phyloP scores from a whole-genome alignment of 2,113 vertebrate species.

The Eonycteris spelaea region DNA sequence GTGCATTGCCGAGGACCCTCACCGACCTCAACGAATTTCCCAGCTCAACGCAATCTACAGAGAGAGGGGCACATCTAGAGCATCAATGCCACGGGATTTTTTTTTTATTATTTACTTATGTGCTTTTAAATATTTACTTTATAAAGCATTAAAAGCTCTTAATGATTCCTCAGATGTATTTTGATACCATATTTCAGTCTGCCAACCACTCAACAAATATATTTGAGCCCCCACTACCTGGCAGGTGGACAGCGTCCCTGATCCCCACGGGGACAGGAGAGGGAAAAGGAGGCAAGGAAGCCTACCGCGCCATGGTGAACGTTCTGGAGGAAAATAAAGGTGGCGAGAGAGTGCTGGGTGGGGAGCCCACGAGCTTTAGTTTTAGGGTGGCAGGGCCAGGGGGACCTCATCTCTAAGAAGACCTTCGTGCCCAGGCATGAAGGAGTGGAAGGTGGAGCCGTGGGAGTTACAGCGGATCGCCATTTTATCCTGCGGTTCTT shows the following conservation, averaged over 20 bases:
- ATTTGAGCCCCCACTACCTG: too few species aligned
- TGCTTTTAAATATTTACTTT: background rate
- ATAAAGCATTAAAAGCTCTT: background rate
- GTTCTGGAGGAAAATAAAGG: background rate
- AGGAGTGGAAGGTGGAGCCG: background rate
- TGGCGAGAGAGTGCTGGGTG: background rate
- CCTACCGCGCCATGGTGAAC: background rate
- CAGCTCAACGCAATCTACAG: background rate
- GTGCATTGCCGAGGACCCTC: background rate
- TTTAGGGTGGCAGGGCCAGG: background rate
- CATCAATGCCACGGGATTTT: background rate
- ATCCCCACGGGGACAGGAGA: background rate
- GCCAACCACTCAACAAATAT: background rate
- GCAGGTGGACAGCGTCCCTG: background rate
- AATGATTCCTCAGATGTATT: background rate
- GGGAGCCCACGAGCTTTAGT: fast-evolving
- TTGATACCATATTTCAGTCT: background rate
- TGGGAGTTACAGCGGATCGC: fast-evolving
- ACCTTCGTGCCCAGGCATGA: too few species aligned
- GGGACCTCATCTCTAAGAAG: background rate
- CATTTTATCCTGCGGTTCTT: background rate
- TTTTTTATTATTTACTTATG: background rate
- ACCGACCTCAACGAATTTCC: too few species aligned
- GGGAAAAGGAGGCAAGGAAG: background rate
- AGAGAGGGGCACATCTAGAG: background rate